A percentile compares a stretch with the other conserved stretches of the same genome.
Conservation (phyloP, 1,140 invertebrate species). For the Drosophila subpulchrella region DNA sequence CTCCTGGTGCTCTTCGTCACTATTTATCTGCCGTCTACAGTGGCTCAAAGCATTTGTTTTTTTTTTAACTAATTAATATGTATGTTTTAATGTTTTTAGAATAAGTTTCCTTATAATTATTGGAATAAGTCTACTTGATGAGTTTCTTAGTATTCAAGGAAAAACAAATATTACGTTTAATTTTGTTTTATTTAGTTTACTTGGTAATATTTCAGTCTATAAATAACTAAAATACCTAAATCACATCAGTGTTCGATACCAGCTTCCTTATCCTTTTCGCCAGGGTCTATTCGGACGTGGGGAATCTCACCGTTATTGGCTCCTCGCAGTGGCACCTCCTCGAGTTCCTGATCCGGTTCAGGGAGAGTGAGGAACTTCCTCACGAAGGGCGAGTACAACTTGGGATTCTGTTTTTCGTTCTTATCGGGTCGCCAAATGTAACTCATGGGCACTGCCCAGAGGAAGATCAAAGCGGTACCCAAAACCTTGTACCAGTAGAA, state of each 20-base stretch:
- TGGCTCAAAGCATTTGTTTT: too few species aligned
- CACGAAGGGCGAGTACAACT: slow-evolving; percentile 63
- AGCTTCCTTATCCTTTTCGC: slow-evolving; percentile 4
- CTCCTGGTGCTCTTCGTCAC: too few species aligned
- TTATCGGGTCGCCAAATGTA: slow-evolving; percentile 64
- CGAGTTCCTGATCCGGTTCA: slow-evolving; percentile 36
- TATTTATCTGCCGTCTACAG: too few species aligned
- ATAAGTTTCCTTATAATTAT: too few species aligned
- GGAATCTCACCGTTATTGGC: not conserved
- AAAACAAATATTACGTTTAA: not conserved
- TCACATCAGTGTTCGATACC: slow-evolving; percentile 17
- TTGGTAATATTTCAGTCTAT: slow-evolving; percentile 4
- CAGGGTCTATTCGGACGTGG: slow-evolving; percentile 24
- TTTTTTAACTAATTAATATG: too few species aligned
- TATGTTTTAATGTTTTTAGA: too few species aligned
- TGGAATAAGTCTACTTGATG: too few species aligned
- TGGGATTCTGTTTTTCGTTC: slow-evolving; percentile 54
- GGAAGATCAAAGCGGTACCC: slow-evolving; percentile 87
- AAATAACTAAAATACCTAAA: slow-evolving; percentile 3
- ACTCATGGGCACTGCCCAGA: slow-evolving; percentile 86
- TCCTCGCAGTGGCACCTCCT: slow-evolving; percentile 55
- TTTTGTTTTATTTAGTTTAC: slow-evolving; percentile 1
- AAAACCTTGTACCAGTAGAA: slow-evolving; percentile 88
- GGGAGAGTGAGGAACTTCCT: slow-evolving; percentile 44
- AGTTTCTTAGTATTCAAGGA: not conserved